These are phyloP conservation scores for Lithobates sylvaticus DNA, from an alignment of 2,797 vertebrate genomes.

Conservation along the genomic window DNA sequence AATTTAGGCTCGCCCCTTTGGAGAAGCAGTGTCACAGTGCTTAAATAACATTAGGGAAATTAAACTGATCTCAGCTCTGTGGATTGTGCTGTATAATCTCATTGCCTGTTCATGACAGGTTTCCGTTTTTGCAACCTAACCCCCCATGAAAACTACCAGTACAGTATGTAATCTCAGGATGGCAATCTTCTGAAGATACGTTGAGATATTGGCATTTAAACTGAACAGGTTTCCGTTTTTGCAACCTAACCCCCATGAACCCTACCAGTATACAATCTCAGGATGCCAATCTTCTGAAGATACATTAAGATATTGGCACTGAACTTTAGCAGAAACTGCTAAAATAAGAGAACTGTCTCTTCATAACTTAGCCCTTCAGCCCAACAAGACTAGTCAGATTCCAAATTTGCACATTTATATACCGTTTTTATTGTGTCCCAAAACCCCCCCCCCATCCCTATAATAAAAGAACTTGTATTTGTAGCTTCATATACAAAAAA, in stretches of 20 bases:
- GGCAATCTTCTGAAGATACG: no score
- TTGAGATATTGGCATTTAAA: background rate
- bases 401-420: background rate
- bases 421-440: no score
- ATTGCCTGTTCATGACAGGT: background rate
- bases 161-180: background rate
- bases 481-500: no score
- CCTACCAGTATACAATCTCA: background rate
- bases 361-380: no score
- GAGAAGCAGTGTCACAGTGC: conserved; percentile 35
- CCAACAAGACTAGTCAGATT: background rate
- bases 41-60: background rate
- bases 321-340: background rate
- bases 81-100: background rate
- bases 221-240: background rate
- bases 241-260: background rate
- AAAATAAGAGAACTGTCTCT: no score
- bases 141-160: background rate
- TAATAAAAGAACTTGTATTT: no score
- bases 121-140: background rate
- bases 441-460: no score
- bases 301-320: background rate
- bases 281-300: no score
- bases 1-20: conserved; percentile 29
- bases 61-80: background rate